phyloP scores from a whole-genome alignment of 2,113 vertebrate genomes.

The Pipa parva region DNA sequence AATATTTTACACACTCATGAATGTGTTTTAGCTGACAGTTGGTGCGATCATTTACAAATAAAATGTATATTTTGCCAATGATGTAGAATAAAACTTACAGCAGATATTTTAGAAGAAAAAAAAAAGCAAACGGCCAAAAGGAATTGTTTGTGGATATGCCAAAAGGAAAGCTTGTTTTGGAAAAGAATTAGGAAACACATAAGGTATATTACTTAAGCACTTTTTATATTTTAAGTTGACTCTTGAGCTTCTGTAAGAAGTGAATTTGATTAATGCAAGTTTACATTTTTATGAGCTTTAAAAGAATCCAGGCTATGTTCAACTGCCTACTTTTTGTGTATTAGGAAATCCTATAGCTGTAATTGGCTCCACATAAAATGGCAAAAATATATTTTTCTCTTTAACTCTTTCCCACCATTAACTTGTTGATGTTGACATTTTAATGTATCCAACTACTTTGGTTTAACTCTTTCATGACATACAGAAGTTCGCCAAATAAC shows the following conservation, averaged over 20 bases:
- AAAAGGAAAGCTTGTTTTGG: conserved; percentile 73
- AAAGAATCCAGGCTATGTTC: conserved; percentile 73
- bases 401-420: too few species aligned
- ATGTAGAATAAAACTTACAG: too few species aligned
- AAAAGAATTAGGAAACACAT: conserved; percentile 57
- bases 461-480: too few species aligned
- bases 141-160: conserved; percentile 74
- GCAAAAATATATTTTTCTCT: too few species aligned
- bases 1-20: too few species aligned
- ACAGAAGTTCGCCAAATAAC: too few species aligned
- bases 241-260: conserved; percentile 71
- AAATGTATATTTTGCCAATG: too few species aligned
- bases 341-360: neutral
- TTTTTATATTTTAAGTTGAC: conserved; percentile 61
- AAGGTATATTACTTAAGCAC: conserved; percentile 67
- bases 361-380: neutral
- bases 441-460: too few species aligned
- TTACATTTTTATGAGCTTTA: conserved; percentile 81
- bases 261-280: conserved; percentile 79
- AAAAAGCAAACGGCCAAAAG: conserved; percentile 59
- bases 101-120: conserved; percentile 59
- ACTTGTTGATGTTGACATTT: too few species aligned
- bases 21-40: too few species aligned
- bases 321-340: conserved; percentile 71
- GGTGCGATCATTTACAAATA: too few species aligned